Evolutionary conservation across 92 coral and sea anemone genomes (phyloP).

Genomic region (Phenganax marumi): DNA sequence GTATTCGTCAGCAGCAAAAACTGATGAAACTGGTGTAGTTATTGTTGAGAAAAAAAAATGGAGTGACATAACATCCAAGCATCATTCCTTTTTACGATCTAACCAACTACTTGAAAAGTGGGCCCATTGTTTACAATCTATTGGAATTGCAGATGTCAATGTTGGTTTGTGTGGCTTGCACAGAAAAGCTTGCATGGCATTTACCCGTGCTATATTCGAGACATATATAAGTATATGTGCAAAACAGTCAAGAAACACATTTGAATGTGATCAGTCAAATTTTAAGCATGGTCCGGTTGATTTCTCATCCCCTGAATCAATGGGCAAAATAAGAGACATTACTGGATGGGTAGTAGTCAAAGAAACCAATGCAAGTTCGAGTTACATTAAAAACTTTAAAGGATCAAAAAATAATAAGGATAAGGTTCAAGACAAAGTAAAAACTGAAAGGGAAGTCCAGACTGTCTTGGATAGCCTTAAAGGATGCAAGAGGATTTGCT

Average conservation of each 20-base stretch:
- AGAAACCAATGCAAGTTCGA: conserved; percentile 29
- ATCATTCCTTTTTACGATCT: conserved; percentile 28
- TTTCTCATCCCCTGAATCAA: conserved; percentile 34
- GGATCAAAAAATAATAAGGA: conserved; percentile 14
- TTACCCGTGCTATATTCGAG: conserved; percentile 35
- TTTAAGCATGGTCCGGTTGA: conserved; percentile 34
- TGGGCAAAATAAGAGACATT: conserved; percentile 46
- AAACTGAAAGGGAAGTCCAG: conserved; percentile 14
- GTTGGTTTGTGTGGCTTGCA: conserved; percentile 29
- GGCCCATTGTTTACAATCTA: conserved; percentile 18
- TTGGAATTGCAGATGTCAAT: neutral
- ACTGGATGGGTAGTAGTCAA: conserved; percentile 32
- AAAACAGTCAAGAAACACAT: conserved; percentile 18
- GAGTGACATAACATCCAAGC: conserved; percentile 14
- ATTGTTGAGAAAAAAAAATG: conserved; percentile 19
- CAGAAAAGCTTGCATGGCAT: conserved; percentile 27
- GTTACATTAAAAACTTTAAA: conserved; percentile 31
- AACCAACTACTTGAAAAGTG: conserved; percentile 6
- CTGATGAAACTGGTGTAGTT: neutral
- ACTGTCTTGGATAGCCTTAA: neutral
- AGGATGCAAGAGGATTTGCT: conserved; percentile 1
- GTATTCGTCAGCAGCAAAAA: neutral
- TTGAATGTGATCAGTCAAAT: conserved; percentile 20
- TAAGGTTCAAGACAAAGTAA: conserved; percentile 2
- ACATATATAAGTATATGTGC: conserved; percentile 6